Percentiles rank a stretch among this genome's conserved stretches.
Evolutionary conservation across 2,797 vertebrate species (phyloP).

Genomic region (Astyanax mexicanus): DNA sequence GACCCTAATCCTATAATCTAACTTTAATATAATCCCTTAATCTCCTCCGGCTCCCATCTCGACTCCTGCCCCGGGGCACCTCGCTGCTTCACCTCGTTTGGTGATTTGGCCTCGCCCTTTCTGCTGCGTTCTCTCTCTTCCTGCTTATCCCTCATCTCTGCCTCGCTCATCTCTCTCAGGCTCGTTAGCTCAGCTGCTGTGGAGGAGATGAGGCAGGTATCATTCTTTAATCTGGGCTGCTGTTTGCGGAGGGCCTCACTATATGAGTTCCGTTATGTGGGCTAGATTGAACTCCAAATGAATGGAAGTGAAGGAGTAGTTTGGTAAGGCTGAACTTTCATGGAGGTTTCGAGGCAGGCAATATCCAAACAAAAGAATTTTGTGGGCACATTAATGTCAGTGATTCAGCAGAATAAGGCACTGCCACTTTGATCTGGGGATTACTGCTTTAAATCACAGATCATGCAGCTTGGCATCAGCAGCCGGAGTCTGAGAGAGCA

Average conservation of each 20-base stretch:
- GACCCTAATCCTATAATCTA: conserved; percentile 55
- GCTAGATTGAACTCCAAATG: conserved; percentile 6
- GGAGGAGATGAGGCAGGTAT: conserved; percentile 34
- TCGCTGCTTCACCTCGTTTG: conserved; percentile 23
- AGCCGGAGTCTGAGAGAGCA: too few species aligned
- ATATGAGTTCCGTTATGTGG: conserved; percentile 16
- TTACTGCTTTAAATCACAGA: too few species aligned
- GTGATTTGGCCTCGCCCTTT: conserved; percentile 18
- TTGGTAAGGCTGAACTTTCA: conserved; percentile 18
- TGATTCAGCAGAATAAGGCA: too few species aligned
- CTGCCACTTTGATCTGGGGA: too few species aligned
- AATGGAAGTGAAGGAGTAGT: neutral
- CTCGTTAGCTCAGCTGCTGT: conserved; percentile 9
- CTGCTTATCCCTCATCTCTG: conserved; percentile 7
- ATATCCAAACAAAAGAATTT: neutral
- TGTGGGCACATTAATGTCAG: too few species aligned
- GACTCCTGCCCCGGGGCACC: conserved; percentile 26
- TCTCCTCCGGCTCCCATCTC: conserved; percentile 34
- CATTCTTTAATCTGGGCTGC: conserved; percentile 38
- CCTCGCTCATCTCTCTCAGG: neutral
- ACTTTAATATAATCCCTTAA: conserved; percentile 54
- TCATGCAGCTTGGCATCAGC: too few species aligned
- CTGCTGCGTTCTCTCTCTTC: neutral
- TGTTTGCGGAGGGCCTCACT: conserved; percentile 12
- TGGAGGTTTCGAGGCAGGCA: neutral